phyloP scores from a whole-genome alignment of 2,797 vertebrate genomes.

The Anguilla megastoma region DNA sequence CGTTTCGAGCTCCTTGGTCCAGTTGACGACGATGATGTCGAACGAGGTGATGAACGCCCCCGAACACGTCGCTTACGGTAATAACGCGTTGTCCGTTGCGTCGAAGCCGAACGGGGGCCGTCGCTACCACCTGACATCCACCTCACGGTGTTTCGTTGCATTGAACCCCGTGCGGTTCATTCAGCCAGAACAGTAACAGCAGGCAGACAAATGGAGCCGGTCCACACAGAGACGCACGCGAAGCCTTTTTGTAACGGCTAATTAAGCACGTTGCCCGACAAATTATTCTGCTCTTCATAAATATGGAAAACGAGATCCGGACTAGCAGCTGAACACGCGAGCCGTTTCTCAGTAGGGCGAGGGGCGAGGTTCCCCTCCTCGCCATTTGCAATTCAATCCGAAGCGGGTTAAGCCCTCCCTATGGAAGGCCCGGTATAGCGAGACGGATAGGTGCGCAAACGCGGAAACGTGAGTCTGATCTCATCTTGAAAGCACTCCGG shows the following conservation, averaged over 20 bases:
- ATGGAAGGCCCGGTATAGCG: background rate
- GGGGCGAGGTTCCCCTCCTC: background rate
- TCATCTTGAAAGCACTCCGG: background rate
- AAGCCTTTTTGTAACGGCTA: conserved; percentile 35
- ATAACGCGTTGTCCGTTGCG: background rate
- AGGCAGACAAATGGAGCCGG: conserved; percentile 35
- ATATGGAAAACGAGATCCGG: conserved; percentile 32
- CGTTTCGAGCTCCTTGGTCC: background rate
- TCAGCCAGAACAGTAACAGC: conserved; percentile 51
- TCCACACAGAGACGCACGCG: conserved; percentile 39
- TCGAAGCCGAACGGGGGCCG: background rate
- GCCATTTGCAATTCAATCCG: conserved; percentile 15
- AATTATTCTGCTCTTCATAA: conserved; percentile 31
- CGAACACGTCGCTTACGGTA: background rate
- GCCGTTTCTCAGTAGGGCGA: background rate
- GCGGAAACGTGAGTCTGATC: background rate
- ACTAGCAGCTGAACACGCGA: background rate
- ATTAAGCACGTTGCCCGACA: background rate
- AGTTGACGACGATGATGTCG: background rate
- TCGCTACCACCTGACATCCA: conserved; percentile 26
- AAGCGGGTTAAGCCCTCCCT: background rate
- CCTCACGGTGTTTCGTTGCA: conserved; percentile 39
- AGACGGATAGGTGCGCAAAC: background rate
- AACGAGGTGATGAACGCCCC: background rate
- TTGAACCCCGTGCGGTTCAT: conserved; percentile 54